Evolutionary conservation across 2,113 vertebrate species (phyloP).

Genomic region (Cololabis saira): DNA sequence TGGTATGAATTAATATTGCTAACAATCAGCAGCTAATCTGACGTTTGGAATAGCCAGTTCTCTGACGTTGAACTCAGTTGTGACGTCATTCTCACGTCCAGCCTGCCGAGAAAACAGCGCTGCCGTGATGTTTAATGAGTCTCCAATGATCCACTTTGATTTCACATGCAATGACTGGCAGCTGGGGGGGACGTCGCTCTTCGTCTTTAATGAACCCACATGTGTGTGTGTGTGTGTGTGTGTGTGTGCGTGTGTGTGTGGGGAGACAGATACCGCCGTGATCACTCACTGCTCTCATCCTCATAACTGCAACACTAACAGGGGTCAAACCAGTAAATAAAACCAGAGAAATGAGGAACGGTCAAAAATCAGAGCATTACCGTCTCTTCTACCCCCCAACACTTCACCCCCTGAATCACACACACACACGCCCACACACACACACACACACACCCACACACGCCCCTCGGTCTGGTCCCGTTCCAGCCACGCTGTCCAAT

Average conservation of each 20-base stretch:
- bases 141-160: too few species aligned
- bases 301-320: slow-evolving; percentile 30
- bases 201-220: too few species aligned
- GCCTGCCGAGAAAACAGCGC: too few species aligned
- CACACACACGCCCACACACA: slow-evolving; percentile 2
- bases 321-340: slow-evolving; percentile 48
- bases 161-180: too few species aligned
- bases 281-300: slow-evolving; percentile 45
- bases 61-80: too few species aligned
- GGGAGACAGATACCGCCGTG: neutral
- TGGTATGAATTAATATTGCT: too few species aligned
- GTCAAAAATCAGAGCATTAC: slow-evolving; percentile 37
- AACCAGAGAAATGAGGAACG: slow-evolving; percentile 17
- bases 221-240: slow-evolving; percentile 7
- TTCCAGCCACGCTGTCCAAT: slow-evolving; percentile 57
- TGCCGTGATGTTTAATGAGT: too few species aligned
- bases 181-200: too few species aligned
- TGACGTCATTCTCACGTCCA: too few species aligned
- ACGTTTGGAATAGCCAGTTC: too few species aligned
- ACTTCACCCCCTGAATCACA: slow-evolving; percentile 8
- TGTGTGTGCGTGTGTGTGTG: slow-evolving; percentile 11
- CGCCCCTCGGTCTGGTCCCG: slow-evolving; percentile 43
- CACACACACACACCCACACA: slow-evolving; percentile 12
- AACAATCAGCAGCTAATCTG: too few species aligned
- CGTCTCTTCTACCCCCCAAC: slow-evolving; percentile 7